phyloP scores from a whole-genome alignment of 2,113 vertebrate species.

The Cynoglossus semilaevis region DNA sequence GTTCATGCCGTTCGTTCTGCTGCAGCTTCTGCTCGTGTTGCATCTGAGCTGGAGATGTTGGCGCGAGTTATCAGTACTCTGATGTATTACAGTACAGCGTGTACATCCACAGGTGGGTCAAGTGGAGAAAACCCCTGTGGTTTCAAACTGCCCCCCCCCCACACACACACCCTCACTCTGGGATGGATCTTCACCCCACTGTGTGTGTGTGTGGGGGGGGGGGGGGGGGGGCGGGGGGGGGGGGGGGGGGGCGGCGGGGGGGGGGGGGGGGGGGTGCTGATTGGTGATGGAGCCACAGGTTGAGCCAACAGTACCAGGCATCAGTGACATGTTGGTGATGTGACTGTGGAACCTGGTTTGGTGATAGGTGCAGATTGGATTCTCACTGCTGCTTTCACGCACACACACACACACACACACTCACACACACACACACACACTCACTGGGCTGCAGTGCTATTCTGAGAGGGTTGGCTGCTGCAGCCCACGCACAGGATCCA shows the following conservation, averaged over 20 bases:
- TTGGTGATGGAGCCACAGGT: neutral
- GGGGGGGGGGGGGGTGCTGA: conserved; percentile 9
- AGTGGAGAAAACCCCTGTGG: too few relatives aligned
- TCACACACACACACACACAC: conserved; percentile 59
- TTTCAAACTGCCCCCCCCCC: too few relatives aligned
- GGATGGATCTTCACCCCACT: too few relatives aligned
- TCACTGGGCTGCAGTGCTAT: conserved; percentile 81
- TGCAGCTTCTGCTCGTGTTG: too few relatives aligned
- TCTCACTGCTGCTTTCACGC: conserved; percentile 55
- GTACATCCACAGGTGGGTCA: too few relatives aligned
- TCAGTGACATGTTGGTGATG: conserved; percentile 42
- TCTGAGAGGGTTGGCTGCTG: conserved; percentile 82
- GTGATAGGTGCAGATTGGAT: conserved; percentile 61
- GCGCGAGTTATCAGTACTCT: too few relatives aligned
- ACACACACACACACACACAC: neutral
- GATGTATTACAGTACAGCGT: too few relatives aligned
- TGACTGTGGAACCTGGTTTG: conserved; percentile 55
- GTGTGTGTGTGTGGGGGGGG: neutral
- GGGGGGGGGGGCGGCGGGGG: too few relatives aligned
- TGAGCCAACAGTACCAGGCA: conserved; percentile 6
- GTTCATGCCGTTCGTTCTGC: neutral
- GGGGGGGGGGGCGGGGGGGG: neutral
- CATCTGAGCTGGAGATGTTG: too few relatives aligned
- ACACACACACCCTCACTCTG: too few relatives aligned
- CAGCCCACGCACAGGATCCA: conserved; percentile 82